Conservation (phyloP, 2,113 vertebrate genomes). For the Pterocles gutturalis region DNA sequence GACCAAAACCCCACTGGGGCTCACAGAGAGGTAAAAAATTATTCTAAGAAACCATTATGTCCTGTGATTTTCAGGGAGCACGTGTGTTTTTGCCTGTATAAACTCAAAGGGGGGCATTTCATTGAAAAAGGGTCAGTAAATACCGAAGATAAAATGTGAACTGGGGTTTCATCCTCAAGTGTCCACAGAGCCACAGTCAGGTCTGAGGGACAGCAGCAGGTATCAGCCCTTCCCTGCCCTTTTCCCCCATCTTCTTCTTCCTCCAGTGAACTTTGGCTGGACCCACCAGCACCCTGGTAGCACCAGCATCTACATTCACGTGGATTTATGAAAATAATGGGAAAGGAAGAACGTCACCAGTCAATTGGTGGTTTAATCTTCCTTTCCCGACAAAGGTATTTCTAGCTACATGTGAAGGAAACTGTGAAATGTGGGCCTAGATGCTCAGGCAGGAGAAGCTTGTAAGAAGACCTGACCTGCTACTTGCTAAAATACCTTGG, state of each 20-base stretch:
- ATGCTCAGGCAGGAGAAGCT: background rate
- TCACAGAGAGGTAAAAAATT: background rate
- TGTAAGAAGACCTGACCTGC: background rate
- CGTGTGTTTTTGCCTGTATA: background rate
- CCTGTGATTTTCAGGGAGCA: background rate
- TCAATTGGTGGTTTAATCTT: background rate
- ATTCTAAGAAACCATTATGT: background rate
- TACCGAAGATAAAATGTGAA: background rate
- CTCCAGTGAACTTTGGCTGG: rapidly evolving
- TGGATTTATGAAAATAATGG: background rate
- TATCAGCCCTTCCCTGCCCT: background rate
- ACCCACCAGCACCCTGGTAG: background rate
- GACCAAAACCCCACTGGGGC: background rate
- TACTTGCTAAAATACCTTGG: background rate
- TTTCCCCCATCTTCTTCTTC: background rate
- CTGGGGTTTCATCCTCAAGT: background rate
- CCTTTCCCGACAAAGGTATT: background rate
- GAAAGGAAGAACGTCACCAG: background rate
- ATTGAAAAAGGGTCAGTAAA: background rate
- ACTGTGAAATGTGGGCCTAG: background rate
- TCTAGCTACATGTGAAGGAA: background rate
- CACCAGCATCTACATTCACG: background rate
- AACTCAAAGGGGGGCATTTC: background rate
- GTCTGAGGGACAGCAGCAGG: background rate
- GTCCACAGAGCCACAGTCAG: background rate